phyloP scores from a whole-genome alignment of 2,888 invertebrate species.

The Stenolophus ochropezus region DNA sequence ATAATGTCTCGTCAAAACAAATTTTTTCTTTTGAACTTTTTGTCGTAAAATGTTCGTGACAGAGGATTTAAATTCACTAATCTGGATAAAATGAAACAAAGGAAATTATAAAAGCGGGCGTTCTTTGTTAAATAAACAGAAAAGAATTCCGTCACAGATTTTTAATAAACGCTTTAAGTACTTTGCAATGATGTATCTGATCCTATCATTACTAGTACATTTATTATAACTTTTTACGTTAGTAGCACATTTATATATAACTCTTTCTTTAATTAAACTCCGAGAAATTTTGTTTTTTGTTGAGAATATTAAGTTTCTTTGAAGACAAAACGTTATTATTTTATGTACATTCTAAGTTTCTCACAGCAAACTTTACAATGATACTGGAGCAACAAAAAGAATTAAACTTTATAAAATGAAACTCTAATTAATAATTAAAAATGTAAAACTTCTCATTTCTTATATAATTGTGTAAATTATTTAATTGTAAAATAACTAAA shows the following conservation, averaged over 20 bases:
- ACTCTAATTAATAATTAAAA: neutral
- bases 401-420: neutral
- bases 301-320: neutral
- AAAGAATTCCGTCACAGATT: constrained; percentile 42
- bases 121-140: constrained; percentile 58
- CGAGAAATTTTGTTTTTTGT: neutral
- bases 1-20: constrained; percentile 41
- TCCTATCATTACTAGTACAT: neutral
- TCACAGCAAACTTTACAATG: neutral
- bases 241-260: neutral
- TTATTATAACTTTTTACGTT: neutral
- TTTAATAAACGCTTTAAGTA: constrained; percentile 48
- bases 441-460: neutral
- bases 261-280: neutral
- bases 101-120: constrained; percentile 56
- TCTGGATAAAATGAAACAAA: constrained; percentile 57
- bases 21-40: constrained; percentile 54
- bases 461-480: too few relatives aligned
- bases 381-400: neutral
- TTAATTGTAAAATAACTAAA: too few relatives aligned
- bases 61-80: constrained; percentile 58
- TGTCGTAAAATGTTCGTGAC: constrained; percentile 52
- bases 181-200: constrained; percentile 50
- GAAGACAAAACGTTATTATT: neutral
- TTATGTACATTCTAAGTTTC: neutral